Conservation (phyloP, 92 coral and sea anemone species). For the Meandrina meandrites region DNA sequence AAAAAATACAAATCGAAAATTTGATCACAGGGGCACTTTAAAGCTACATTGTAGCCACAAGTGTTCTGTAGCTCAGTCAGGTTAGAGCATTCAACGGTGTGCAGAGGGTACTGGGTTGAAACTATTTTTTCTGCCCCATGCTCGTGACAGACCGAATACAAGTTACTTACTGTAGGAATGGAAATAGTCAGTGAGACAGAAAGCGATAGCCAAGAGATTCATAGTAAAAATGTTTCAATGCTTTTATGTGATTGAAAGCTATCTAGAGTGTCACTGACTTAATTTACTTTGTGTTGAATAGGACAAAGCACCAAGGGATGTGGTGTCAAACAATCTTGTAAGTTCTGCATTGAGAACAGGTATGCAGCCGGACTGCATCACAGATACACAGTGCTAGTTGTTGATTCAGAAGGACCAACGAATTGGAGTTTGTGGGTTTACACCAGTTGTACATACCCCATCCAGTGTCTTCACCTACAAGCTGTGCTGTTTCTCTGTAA, state of each 20-base stretch:
- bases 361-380: not conserved
- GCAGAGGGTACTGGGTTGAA: not conserved
- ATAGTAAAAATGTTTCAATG: not conserved
- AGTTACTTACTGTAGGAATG: not conserved
- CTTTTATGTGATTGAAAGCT: not conserved
- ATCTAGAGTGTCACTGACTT: not conserved
- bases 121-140: not conserved
- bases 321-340: not conserved
- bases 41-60: too few species aligned
- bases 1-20: too few species aligned
- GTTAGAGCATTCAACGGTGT: too few species aligned
- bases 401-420: not conserved
- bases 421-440: not conserved
- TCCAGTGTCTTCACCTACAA: not conserved
- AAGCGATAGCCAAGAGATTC: not conserved
- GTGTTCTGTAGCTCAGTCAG: too few species aligned
- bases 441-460: not conserved
- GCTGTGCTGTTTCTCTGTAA: not conserved
- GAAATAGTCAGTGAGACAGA: not conserved
- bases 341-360: not conserved
- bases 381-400: constrained; percentile 25
- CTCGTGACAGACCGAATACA: not conserved
- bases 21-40: too few species aligned
- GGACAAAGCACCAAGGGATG: not conserved
- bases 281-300: not conserved